These are phyloP conservation scores for Neotoxoptera formosana DNA, from an alignment of 1,140 invertebrate genomes.

Conservation along the genomic window DNA sequence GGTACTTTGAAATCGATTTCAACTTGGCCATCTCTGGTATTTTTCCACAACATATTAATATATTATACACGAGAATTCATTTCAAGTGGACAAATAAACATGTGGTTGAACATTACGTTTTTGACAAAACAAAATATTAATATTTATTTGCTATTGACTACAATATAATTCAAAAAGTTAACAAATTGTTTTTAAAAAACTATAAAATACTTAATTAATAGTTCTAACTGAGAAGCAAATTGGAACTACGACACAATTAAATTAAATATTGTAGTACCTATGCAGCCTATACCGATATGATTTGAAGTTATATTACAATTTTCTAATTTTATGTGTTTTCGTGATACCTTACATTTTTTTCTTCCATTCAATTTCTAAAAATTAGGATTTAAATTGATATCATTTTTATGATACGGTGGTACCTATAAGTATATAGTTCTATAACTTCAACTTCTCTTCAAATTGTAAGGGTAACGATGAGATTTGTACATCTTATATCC, in stretches of 20 bases:
- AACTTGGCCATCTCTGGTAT: neutral
- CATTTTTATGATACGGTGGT: too few relatives aligned
- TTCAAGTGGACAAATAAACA: neutral
- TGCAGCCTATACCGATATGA: too few relatives aligned
- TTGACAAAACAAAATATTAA: neutral
- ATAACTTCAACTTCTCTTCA: too few relatives aligned
- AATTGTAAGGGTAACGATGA: too few relatives aligned
- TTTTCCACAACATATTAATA: neutral
- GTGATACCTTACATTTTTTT: too few relatives aligned
- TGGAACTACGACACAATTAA: neutral
- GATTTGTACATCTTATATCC: too few relatives aligned
- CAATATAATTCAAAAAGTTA: neutral
- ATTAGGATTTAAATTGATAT: too few relatives aligned
- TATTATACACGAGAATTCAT: neutral
- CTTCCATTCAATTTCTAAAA: too few relatives aligned
- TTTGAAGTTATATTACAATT: too few relatives aligned
- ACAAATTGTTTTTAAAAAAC: neutral
- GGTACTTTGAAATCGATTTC: neutral
- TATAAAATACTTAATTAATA: neutral
- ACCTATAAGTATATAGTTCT: too few relatives aligned
- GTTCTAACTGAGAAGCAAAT: neutral
- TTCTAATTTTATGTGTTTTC: too few relatives aligned
- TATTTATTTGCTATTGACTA: neutral
- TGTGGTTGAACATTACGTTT: neutral
- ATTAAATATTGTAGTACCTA: too few relatives aligned